phyloP scores from a whole-genome alignment of 2,113 vertebrate species.

The Ptilonorhynchus violaceus region DNA sequence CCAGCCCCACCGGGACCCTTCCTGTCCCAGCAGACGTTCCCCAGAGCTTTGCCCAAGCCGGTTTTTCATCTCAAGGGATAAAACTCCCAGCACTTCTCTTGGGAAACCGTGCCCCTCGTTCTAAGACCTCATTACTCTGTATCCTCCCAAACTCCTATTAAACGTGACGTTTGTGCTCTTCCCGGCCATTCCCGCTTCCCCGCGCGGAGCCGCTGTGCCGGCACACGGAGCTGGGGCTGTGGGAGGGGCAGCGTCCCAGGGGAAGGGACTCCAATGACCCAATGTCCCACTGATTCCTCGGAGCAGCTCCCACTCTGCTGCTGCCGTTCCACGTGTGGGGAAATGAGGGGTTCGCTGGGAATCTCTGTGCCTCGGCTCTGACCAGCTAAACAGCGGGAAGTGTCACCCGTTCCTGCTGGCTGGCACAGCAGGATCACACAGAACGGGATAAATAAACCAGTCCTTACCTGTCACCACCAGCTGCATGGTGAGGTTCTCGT shows the following conservation, averaged over 20 bases:
- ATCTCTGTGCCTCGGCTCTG: background rate
- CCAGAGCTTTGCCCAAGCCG: background rate
- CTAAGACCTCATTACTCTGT: background rate
- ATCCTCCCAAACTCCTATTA: background rate
- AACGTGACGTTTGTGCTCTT: background rate
- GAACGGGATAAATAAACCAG: background rate
- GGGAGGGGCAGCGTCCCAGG: background rate
- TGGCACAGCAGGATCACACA: background rate
- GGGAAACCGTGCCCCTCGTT: background rate
- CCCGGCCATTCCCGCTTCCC: background rate
- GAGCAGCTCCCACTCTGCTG: background rate
- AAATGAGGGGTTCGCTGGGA: background rate
- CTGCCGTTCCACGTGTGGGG: background rate
- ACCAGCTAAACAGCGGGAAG: background rate
- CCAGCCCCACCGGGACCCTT: background rate
- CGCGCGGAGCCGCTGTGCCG: background rate
- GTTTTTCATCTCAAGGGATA: background rate
- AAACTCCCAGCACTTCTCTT: background rate
- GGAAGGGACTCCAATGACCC: background rate
- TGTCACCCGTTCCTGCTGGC: background rate
- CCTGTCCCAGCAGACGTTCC: conserved; percentile 21
- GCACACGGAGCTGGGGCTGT: background rate
- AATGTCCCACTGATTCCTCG: background rate
- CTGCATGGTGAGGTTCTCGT: conserved; percentile 81
- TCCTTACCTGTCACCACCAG: conserved; percentile 80